Percentiles rank a stretch among this genome's conserved stretches.
Conservation (phyloP, 2,113 vertebrate genomes). For the Austrofundulus limnaeus region DNA sequence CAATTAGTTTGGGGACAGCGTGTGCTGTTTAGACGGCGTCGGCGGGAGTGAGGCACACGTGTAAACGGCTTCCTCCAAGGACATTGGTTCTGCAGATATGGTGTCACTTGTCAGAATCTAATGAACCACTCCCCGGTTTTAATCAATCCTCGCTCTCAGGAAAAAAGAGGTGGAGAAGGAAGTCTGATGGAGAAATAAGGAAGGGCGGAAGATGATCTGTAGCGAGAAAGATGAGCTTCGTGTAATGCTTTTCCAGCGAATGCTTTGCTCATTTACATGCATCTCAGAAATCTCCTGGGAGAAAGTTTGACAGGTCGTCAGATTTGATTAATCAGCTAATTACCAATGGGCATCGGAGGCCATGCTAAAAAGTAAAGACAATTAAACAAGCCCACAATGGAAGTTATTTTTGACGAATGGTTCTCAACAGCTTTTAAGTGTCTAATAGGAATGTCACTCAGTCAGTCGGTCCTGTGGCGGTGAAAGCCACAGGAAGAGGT, state of each 20-base stretch:
- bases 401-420: constrained; percentile 35
- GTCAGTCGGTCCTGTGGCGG: constrained; percentile 18
- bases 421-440: constrained; percentile 33
- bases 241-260: constrained; percentile 23
- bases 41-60: constrained; percentile 35
- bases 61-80: constrained; percentile 49
- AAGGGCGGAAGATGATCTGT: constrained; percentile 6
- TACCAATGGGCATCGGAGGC: constrained; percentile 52
- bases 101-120: constrained; percentile 69
- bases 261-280: constrained; percentile 55
- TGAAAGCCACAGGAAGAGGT: constrained; percentile 44
- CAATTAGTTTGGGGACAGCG: constrained; percentile 64
- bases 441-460: constrained; percentile 44
- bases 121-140: constrained; percentile 67
- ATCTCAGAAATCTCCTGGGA: constrained; percentile 49
- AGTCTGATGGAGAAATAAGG: constrained; percentile 20
- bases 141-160: constrained; percentile 54
- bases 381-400: constrained; percentile 40
- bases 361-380: constrained; percentile 42
- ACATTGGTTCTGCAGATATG: constrained; percentile 59
- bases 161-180: constrained; percentile 42
- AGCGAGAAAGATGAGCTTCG: constrained; percentile 23
- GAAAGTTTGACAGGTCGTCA: constrained; percentile 61
- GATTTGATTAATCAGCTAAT: constrained; percentile 67
- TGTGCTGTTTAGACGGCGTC: constrained; percentile 51